phyloP scores from a whole-genome alignment of 2,797 vertebrate species.

The Rhodeus uyekii region DNA sequence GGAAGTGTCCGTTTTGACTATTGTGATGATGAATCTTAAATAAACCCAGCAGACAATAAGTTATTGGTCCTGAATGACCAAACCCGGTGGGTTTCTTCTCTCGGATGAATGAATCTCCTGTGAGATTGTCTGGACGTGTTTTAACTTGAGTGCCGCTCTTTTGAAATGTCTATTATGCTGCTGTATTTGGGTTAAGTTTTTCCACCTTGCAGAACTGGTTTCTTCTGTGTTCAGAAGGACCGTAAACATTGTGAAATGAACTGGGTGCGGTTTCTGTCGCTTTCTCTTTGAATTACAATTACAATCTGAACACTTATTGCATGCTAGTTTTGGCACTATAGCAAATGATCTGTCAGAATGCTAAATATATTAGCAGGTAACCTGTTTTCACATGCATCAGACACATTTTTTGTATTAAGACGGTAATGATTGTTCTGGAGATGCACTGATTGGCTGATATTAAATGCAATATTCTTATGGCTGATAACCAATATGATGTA shows the following conservation, averaged over 20 bases:
- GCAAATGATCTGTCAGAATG: not conserved
- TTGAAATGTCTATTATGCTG: not conserved
- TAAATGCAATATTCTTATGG: not conserved
- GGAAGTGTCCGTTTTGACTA: not conserved
- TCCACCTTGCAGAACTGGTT: constrained; percentile 20
- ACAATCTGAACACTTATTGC: not conserved
- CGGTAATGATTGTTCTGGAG: not conserved
- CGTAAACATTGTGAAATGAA: not conserved
- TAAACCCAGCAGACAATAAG: not conserved
- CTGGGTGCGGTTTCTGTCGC: constrained; percentile 7
- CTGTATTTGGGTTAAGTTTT: not conserved
- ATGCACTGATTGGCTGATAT: not conserved
- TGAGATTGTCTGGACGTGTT: not conserved
- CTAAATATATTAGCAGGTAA: not conserved
- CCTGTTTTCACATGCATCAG: not conserved
- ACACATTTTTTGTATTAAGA: not conserved
- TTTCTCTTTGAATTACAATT: not conserved
- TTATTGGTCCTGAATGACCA: not conserved
- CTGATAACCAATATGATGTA: not conserved
- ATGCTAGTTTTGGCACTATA: not conserved
- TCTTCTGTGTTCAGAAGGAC: not conserved
- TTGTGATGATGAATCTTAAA: too few relatives aligned
- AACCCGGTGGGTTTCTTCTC: not conserved
- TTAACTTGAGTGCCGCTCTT: not conserved
- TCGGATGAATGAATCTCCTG: not conserved